Evolutionary conservation across 1,140 invertebrate species (phyloP).

Genomic region (Drosophila truncata): DNA sequence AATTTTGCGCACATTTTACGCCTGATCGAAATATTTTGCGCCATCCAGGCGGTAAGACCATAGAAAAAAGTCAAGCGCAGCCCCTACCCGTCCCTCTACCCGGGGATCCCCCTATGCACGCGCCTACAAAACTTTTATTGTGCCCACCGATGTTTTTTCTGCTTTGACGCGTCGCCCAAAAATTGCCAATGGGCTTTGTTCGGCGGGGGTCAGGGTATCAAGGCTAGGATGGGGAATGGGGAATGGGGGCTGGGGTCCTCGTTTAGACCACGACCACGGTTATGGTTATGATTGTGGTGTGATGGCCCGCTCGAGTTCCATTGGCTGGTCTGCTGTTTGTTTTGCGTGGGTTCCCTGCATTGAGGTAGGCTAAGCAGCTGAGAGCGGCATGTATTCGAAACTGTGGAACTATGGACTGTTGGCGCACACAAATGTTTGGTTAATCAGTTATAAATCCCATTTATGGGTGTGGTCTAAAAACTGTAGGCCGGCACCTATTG

Average conservation of each 20-base stretch:
- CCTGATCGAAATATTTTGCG: constrained; percentile 82
- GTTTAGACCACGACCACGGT: constrained; percentile 52
- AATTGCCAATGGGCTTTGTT: constrained; percentile 73
- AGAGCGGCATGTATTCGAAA: constrained; percentile 38
- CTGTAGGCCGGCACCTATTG: background rate
- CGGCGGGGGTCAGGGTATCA: constrained; percentile 3
- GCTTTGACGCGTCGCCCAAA: constrained; percentile 78
- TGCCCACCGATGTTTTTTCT: constrained; percentile 76
- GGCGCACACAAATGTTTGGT: constrained; percentile 40
- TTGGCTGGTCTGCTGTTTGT: constrained; percentile 76
- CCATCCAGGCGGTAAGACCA: constrained; percentile 42
- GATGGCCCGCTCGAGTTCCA: constrained; percentile 66
- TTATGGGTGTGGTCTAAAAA: constrained; percentile 54
- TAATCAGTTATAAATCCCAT: constrained; percentile 50
- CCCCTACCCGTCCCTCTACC: background rate
- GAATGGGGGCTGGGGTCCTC: constrained; percentile 19
- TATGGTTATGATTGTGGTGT: constrained; percentile 76
- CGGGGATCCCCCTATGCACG: constrained; percentile 17
- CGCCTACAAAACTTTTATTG: constrained; percentile 75
- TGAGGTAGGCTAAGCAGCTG: constrained; percentile 76
- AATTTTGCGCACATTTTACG: constrained; percentile 84
- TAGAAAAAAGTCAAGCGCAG: constrained; percentile 66
- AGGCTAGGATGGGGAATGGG: background rate
- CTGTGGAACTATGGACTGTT: constrained; percentile 22
- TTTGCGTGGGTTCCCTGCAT: constrained; percentile 48